A percentile compares a stretch with the other conserved stretches of the same genome.
Conservation (phyloP, 2,113 vertebrate genomes). For the Crotalus viridis region DNA sequence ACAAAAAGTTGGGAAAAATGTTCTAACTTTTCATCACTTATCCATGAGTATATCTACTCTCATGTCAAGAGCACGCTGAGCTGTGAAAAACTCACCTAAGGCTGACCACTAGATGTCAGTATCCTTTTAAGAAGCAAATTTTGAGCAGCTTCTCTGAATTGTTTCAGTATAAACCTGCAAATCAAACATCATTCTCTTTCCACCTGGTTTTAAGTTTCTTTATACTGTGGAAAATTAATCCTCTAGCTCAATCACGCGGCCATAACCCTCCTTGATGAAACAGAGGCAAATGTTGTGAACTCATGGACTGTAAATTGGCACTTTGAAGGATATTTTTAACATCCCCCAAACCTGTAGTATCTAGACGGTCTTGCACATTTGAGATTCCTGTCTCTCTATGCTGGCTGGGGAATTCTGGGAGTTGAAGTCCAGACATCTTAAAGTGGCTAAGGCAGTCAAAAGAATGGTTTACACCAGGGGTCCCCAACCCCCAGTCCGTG, state of each 20-base stretch:
- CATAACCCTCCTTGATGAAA: background rate
- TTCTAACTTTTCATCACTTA: background rate
- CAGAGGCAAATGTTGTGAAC: background rate
- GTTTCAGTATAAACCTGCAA: conserved; percentile 16
- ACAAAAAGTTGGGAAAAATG: background rate
- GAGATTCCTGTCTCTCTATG: too few relatives aligned
- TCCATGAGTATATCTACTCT: background rate
- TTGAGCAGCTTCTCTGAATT: background rate
- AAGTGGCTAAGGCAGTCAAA: background rate
- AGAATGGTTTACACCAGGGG: background rate
- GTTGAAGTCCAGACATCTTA: too few relatives aligned
- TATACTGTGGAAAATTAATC: conserved; percentile 7
- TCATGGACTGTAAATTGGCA: background rate
- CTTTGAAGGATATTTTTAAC: background rate
- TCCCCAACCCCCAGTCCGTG: too few relatives aligned
- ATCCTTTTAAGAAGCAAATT: background rate
- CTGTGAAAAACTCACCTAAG: background rate
- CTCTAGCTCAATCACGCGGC: background rate
- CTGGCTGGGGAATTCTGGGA: too few relatives aligned
- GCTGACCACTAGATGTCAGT: conserved; percentile 42
- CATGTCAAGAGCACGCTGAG: background rate
- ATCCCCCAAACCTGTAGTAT: background rate
- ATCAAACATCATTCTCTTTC: background rate
- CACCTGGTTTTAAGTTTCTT: background rate
- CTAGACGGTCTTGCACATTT: background rate